Percentiles rank a stretch among this genome's conserved stretches.
phyloP scores from a whole-genome alignment of 1,140 invertebrate species.

The Tetramorium simillimum region DNA sequence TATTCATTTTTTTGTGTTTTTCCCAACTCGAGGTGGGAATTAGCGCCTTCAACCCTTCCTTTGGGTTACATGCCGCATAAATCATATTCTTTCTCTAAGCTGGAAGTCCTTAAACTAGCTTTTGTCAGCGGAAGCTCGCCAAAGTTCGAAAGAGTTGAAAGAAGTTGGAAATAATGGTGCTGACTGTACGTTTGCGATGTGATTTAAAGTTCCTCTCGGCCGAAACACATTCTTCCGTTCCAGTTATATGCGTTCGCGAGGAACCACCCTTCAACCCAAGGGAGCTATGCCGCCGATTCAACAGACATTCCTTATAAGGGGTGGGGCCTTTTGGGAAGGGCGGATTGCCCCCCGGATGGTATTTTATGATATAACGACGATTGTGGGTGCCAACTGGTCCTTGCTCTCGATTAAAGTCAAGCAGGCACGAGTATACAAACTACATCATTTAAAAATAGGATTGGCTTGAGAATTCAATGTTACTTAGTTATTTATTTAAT shows the following conservation, averaged over 20 bases:
- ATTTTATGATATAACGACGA: conserved; percentile 53
- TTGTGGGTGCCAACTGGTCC: conserved; percentile 39
- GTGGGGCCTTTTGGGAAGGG: conserved; percentile 9
- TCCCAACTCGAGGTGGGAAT: background rate
- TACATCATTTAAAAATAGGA: background rate
- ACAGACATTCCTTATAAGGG: conserved; percentile 41
- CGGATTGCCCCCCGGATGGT: conserved; percentile 13
- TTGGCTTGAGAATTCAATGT: background rate
- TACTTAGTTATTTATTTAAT: background rate
- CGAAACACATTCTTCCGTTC: conserved; percentile 56
- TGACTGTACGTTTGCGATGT: conserved; percentile 55
- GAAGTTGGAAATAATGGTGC: conserved; percentile 38
- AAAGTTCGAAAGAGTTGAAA: conserved; percentile 15
- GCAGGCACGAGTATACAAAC: background rate
- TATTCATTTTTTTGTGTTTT: background rate
- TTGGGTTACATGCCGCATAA: background rate
- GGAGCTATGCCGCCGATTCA: conserved; percentile 50
- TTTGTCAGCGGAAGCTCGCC: background rate
- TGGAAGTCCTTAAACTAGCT: background rate
- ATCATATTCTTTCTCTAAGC: background rate
- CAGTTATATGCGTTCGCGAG: conserved; percentile 39
- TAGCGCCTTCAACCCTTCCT: too few relatives aligned
- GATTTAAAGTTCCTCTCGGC: conserved; percentile 54
- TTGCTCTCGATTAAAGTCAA: conserved; percentile 46
- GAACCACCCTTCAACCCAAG: conserved; percentile 29